Conservation (phyloP, 2,113 vertebrate species). For the Cryptoleucopteryx plumbea region DNA sequence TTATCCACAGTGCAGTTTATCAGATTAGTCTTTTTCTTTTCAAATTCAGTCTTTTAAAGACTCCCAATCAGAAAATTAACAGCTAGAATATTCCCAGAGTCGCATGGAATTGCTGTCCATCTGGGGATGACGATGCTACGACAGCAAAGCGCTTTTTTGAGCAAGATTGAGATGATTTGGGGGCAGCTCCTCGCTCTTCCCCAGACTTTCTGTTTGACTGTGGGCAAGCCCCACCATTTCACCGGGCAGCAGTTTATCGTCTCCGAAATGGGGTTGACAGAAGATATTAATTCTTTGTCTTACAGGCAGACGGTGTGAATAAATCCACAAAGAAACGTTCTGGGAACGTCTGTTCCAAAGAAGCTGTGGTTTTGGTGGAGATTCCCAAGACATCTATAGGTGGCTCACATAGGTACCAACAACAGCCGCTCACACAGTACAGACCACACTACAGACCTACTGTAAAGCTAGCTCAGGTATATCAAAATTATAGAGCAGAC, state of each 20-base stretch:
- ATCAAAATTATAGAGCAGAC: neutral
- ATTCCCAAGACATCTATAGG: neutral
- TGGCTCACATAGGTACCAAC: neutral
- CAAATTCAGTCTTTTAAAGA: neutral
- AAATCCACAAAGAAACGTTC: neutral
- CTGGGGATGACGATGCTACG: fast-evolving
- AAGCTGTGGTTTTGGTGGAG: neutral
- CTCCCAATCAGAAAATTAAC: neutral
- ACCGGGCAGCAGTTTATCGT: neutral
- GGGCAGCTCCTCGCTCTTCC: neutral
- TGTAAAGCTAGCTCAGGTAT: neutral
- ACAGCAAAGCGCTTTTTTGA: neutral
- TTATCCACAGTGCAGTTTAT: neutral
- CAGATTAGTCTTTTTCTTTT: neutral
- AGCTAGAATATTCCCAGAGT: neutral
- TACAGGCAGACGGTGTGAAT: neutral
- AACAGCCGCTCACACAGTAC: neutral
- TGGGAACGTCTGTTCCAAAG: neutral
- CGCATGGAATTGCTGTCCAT: fast-evolving
- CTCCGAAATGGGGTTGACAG: neutral
- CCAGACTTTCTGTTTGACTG: conserved; percentile 30
- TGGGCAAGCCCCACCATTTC: conserved; percentile 12
- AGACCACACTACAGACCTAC: neutral
- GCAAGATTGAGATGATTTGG: neutral
- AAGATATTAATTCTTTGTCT: neutral